These are phyloP conservation scores for Formica selysi DNA, from an alignment of 1,140 invertebrate species.

Conservation along the genomic window DNA sequence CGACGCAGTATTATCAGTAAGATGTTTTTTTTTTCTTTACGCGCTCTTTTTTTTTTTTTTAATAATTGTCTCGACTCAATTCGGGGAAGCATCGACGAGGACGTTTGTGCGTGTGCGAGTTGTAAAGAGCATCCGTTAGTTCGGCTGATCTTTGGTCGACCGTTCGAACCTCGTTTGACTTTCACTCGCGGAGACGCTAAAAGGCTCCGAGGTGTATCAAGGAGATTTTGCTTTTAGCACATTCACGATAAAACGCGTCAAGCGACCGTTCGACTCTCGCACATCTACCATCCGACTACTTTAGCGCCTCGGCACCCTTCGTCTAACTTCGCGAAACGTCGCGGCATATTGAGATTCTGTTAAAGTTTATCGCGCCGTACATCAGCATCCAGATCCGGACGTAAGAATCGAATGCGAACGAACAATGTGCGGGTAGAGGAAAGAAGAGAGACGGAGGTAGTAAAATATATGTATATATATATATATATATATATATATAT, in stretches of 20 bases:
- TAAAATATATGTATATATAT: conserved; percentile 73
- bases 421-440: conserved; percentile 33
- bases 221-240: conserved; percentile 87
- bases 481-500: conserved; percentile 66
- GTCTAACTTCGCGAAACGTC: conserved; percentile 47
- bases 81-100: not conserved
- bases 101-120: conserved; percentile 19
- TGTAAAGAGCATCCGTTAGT: conserved; percentile 64
- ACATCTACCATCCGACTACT: conserved; percentile 55
- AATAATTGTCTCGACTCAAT: conserved; percentile 18
- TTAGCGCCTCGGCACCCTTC: conserved; percentile 24
- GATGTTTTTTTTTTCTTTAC: not conserved
- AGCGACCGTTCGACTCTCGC: conserved; percentile 71
- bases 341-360: conserved; percentile 45
- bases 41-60: not conserved
- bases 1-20: not conserved
- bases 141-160: conserved; percentile 61
- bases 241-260: conserved; percentile 85
- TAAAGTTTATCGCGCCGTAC: conserved; percentile 45
- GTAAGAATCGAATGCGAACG: conserved; percentile 16
- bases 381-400: conserved; percentile 22
- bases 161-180: conserved; percentile 80
- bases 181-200: conserved; percentile 85
- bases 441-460: conserved; percentile 68
- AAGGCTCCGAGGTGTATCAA: conserved; percentile 85